Conservation (phyloP, 2,888 invertebrate genomes). For the Pantelozetes paolii region DNA sequence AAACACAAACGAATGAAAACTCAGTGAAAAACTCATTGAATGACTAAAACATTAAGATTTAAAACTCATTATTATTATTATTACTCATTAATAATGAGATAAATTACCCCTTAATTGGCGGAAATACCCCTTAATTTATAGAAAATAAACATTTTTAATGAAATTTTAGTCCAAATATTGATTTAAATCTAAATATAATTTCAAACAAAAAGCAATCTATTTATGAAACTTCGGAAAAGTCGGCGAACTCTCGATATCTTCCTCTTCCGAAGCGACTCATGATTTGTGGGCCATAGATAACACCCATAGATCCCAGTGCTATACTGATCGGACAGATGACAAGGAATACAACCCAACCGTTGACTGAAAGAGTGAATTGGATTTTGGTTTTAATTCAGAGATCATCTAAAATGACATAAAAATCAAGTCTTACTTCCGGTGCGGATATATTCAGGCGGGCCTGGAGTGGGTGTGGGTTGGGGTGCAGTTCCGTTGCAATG, state of each 20-base stretch:
- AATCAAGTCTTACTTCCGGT: background rate
- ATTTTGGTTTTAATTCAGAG: background rate
- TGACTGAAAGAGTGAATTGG: conserved; percentile 11
- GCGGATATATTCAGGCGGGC: background rate
- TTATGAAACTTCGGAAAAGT: conserved; percentile 38
- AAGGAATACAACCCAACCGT: conserved; percentile 31
- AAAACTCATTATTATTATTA: no score
- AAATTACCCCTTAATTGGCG: no score
- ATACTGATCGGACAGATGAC: conserved; percentile 25
- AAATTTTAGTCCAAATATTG: no score
- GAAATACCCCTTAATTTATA: no score
- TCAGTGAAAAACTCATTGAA: no score
- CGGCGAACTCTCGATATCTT: conserved; percentile 35
- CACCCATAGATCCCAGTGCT: background rate
- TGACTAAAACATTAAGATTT: no score
- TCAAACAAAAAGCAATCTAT: no score
- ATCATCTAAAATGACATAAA: background rate
- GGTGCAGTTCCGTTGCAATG: background rate
- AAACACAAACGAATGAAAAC: no score
- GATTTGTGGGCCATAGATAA: conserved; percentile 5
- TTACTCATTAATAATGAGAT: no score
- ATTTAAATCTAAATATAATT: no score
- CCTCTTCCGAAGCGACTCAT: conserved; percentile 13
- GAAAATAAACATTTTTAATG: no score
- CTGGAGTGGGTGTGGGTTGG: background rate